phyloP scores from a whole-genome alignment of 2,888 invertebrate species.

The Stenichneumon culpator region DNA sequence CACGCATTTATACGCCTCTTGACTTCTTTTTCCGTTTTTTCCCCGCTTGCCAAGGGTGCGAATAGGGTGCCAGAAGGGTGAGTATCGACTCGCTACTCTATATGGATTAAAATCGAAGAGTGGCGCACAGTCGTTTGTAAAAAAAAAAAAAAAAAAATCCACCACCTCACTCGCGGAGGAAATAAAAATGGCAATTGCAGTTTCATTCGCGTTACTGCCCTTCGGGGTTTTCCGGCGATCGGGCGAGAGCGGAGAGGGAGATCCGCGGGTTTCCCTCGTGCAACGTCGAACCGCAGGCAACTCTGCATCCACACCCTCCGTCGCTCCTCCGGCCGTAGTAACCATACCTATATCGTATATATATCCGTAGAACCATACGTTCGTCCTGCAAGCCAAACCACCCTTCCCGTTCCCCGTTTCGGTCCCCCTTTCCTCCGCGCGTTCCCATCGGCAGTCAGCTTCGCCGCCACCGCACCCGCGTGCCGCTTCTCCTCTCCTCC shows the following conservation, averaged over 20 bases:
- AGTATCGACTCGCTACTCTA: constrained; percentile 72
- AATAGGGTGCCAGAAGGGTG: constrained; percentile 52
- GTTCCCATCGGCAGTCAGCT: constrained; percentile 53
- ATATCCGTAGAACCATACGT: constrained; percentile 53
- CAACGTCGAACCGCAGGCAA: constrained; percentile 51
- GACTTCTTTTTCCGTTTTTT: constrained; percentile 28
- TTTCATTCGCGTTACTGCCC: constrained; percentile 78
- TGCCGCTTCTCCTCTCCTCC: constrained; percentile 66
- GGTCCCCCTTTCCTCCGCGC: constrained; percentile 60
- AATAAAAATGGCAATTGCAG: constrained; percentile 83
- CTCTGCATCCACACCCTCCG: constrained; percentile 67
- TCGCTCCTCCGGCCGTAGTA: constrained; percentile 60
- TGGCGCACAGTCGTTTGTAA: constrained; percentile 58
- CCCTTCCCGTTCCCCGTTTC: constrained; percentile 58
- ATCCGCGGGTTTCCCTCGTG: constrained; percentile 28
- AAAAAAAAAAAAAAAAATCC: constrained; percentile 48
- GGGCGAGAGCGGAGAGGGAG: constrained; percentile 48
- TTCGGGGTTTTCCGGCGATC: constrained; percentile 63
- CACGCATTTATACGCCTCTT: constrained; percentile 32
- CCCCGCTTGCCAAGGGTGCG: constrained; percentile 44
- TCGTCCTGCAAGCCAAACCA: constrained; percentile 61
- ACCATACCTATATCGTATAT: constrained; percentile 28
- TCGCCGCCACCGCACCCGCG: constrained; percentile 64
- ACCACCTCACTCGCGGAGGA: constrained; percentile 71
- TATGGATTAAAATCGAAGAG: constrained; percentile 79